These are phyloP conservation scores for Falco peregrinus DNA, from an alignment of 2,797 vertebrate species.

Conservation along the genomic window DNA sequence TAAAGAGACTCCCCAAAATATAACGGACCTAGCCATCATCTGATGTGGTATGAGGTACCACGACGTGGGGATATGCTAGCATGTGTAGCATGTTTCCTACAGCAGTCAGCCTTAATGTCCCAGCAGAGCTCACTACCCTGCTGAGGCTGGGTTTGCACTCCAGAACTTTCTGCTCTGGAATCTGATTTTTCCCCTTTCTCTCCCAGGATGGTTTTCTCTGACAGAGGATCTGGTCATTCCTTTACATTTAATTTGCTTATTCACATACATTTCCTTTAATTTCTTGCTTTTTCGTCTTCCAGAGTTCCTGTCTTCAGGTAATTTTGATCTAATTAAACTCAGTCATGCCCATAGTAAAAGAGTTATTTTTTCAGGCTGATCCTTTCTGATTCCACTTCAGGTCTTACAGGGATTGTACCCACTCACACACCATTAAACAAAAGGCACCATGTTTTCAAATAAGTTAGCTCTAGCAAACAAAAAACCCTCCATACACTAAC, in stretches of 20 bases:
- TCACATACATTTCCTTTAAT: not conserved
- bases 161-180: not conserved
- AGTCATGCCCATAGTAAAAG: not conserved
- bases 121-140: not conserved
- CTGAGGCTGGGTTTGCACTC: not conserved
- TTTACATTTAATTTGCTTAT: not conserved
- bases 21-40: not conserved
- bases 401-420: not conserved
- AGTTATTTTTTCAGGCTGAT: not conserved
- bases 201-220: fast-evolving
- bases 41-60: not conserved
- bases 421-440: not conserved
- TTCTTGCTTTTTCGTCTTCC: not conserved
- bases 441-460: not conserved
- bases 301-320: not conserved
- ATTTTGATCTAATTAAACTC: not conserved
- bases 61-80: not conserved
- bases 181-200: not conserved
- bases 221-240: not conserved
- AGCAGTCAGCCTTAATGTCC: not conserved
- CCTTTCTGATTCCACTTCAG: not conserved
- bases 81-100: not conserved
- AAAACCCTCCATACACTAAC: not conserved
- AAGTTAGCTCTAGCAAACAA: not conserved
- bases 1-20: not conserved